Evolutionary conservation across 1,140 invertebrate genomes (phyloP).

Genomic region (Pogonus chalceus): DNA sequence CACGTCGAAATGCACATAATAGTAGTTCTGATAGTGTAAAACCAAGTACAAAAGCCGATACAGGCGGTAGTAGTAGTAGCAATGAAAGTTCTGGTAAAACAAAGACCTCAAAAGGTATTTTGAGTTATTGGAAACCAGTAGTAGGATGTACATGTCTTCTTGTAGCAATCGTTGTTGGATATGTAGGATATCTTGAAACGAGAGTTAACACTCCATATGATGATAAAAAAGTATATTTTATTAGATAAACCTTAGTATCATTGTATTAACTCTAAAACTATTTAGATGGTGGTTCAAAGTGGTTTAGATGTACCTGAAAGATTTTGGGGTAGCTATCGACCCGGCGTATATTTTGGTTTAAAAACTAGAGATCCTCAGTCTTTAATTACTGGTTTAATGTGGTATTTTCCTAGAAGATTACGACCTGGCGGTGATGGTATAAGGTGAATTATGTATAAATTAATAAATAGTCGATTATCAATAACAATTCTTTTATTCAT

Average conservation of each 20-base stretch:
- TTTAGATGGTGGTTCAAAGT: constrained; percentile 54
- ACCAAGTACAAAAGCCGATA: constrained; percentile 3
- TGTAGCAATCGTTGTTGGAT: constrained; percentile 62
- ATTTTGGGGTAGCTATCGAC: constrained; percentile 90
- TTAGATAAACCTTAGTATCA: not conserved
- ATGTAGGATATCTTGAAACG: constrained; percentile 75
- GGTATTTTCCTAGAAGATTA: constrained; percentile 73
- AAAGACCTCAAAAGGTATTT: constrained; percentile 24
- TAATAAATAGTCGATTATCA: no score
- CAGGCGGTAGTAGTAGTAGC: constrained; percentile 32
- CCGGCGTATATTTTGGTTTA: constrained; percentile 81
- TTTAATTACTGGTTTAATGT: constrained; percentile 89
- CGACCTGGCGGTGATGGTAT: constrained; percentile 57
- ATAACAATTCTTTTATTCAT: no score
- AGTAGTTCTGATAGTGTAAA: constrained; percentile 10
- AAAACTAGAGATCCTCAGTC: constrained; percentile 82
- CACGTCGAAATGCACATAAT: constrained; percentile 11
- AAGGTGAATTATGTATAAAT: constrained; percentile 44
- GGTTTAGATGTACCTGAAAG: constrained; percentile 64
- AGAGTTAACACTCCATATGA: constrained; percentile 78
- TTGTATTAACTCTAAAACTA: constrained; percentile 13
- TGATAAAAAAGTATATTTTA: constrained; percentile 51
- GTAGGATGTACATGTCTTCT: constrained; percentile 43
- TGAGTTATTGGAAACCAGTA: constrained; percentile 41
- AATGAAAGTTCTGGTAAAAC: constrained; percentile 33